Evolutionary conservation across 2,888 invertebrate species (phyloP), one percentile per base, ranked within the genome.

Genomic region (Acanthosepion esculentum): DNA sequence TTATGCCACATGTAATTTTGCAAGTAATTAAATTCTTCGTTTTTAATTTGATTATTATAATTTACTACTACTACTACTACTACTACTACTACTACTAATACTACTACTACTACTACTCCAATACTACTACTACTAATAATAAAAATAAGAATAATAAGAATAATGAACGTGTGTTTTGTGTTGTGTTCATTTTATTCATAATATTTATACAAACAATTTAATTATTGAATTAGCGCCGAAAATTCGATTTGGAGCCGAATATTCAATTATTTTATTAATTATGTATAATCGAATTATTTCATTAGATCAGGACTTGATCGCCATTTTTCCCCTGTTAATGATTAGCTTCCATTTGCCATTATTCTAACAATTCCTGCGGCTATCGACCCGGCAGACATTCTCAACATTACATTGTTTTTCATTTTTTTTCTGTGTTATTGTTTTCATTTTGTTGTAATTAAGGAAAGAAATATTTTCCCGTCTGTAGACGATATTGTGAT

Each of bases 121-220:
- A 41, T 41, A 41, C 1, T 41, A 41, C 2, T 41, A 41, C 1
- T 41, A 41, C 2, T 41, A 41, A 41, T 41, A 41, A 41, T 41
- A 41, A 41, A 41, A 41, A 41, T 41, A 41, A 41, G 2, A 41
- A 41, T 41, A 41, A 41, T 41, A 41, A 41, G 41, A 41, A 41
- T 41, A 41, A 1, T 18, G 18, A 33, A n/a, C 18, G 1, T 33
- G 12, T 78, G 78, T n/a, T 78, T 78, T 78, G 0, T 78, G 15
- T 33, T n/a, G 78, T 10, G 18, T 33, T 78, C 12, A 78, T 78
- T 78, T 78, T 29, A 78, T 78, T 78, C 78, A 78, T 78, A 59
- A 59, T 59, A 78, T 78, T 78, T 78, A 78, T 78, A 78, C 78
- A 78, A 78, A 78, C n/a, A 78, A 78, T 78, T 78, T 78, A 33